These are phyloP conservation scores for Chionodraco myersi DNA, from an alignment of 2,113 vertebrate species.

Conservation along the genomic window DNA sequence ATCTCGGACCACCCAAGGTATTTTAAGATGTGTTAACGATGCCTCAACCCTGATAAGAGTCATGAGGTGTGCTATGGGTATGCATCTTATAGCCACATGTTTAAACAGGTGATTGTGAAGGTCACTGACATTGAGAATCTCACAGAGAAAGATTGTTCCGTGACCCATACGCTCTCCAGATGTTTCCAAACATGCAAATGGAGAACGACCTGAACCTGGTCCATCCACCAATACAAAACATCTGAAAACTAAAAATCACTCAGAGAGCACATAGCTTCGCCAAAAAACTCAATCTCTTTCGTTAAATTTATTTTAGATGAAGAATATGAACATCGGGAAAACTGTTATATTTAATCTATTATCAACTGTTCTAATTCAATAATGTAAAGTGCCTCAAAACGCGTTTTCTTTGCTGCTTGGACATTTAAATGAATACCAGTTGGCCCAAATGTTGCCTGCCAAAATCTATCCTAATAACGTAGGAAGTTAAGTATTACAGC, in stretches of 20 bases:
- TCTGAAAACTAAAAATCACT: not conserved
- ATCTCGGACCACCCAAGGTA: not conserved
- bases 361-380: no score
- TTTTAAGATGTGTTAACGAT: conserved; percentile 7
- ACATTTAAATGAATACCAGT: no score
- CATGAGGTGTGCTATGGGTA: conserved; percentile 13
- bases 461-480: no score
- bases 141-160: conserved; percentile 30
- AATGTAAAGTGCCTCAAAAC: not conserved
- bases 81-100: conserved; percentile 36
- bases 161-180: conserved; percentile 72
- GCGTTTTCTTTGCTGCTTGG: not conserved
- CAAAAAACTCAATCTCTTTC: not conserved
- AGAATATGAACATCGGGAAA: not conserved
- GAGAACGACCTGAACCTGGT: conserved; percentile 18
- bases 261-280: not conserved
- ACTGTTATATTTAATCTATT: not conserved
- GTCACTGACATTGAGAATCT: conserved; percentile 37
- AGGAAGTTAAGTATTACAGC: not conserved
- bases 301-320: not conserved
- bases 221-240: conserved; percentile 2
- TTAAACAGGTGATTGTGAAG: conserved; percentile 57
- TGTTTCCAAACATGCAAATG: conserved; percentile 65
- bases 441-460: no score
- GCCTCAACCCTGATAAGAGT: conserved; percentile 25